Percentiles rank a stretch among this genome's conserved stretches.
Evolutionary conservation across 2,113 vertebrate species (phyloP).

Genomic region (Procavia capensis): DNA sequence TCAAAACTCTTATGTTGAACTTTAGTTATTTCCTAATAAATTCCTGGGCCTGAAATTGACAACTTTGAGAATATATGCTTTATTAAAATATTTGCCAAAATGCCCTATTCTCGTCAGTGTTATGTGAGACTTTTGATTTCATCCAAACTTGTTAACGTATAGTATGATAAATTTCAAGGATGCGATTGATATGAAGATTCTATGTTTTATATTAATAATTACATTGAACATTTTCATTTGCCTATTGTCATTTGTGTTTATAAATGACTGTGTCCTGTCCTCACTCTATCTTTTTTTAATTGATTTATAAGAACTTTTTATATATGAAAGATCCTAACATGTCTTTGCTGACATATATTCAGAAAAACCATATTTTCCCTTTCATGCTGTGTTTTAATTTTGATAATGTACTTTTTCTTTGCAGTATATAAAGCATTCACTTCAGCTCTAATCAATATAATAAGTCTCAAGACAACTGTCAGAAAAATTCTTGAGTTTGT

Average conservation of each 20-base stretch:
- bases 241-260: conserved; percentile 32
- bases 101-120: conserved; percentile 2
- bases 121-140: not conserved
- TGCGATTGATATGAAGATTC: not conserved
- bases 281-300: not conserved
- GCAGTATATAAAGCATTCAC: not conserved
- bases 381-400: not conserved
- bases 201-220: not conserved
- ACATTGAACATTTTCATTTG: not conserved
- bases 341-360: not conserved
- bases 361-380: not conserved
- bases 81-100: not conserved
- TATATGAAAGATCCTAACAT: not conserved
- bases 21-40: conserved; percentile 46
- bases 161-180: conserved; percentile 2
- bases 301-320: conserved; percentile 31
- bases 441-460: not conserved
- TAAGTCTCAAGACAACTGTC: not conserved
- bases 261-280: not conserved
- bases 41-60: not conserved
- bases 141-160: conserved; percentile 6
- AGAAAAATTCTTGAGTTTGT: not conserved
- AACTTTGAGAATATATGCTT: not conserved
- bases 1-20: not conserved
- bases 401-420: not conserved